These are phyloP conservation scores for Corythoichthys haematopterus DNA, from an alignment of 2,113 vertebrate genomes.

Conservation along the genomic window DNA sequence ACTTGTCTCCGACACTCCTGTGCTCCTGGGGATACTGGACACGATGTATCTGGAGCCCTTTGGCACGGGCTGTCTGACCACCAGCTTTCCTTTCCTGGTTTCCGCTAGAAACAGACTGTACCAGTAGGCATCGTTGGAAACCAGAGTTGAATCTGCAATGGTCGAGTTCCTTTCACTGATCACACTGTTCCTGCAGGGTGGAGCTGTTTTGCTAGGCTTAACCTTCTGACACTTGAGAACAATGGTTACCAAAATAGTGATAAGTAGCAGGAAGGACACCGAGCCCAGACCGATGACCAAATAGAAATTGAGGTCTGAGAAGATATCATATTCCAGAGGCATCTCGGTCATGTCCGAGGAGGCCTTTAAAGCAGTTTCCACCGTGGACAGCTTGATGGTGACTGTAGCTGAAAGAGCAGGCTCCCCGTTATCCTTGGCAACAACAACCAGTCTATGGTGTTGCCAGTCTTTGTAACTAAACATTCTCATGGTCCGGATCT, in stretches of 20 bases:
- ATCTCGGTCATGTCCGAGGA: slow-evolving; percentile 68
- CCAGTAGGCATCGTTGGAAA: slow-evolving; percentile 60
- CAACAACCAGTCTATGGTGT: slow-evolving; percentile 67
- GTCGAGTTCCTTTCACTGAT: slow-evolving; percentile 59
- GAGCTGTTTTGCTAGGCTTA: slow-evolving; percentile 35
- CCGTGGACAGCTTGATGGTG: slow-evolving; percentile 63
- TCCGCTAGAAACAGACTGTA: slow-evolving; percentile 58
- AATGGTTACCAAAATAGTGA: slow-evolving; percentile 67
- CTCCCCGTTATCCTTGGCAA: slow-evolving; percentile 71
- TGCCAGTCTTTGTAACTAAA: slow-evolving; percentile 69
- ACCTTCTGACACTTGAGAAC: slow-evolving; percentile 59
- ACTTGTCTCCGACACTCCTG: slow-evolving; percentile 43
- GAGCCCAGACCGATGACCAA: slow-evolving; percentile 70
- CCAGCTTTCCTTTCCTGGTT: slow-evolving; percentile 58
- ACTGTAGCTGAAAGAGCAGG: slow-evolving; percentile 74
- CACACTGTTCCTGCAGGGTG: slow-evolving; percentile 53
- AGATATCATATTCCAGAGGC: slow-evolving; percentile 57
- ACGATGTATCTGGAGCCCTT: slow-evolving; percentile 53
- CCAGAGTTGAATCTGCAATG: slow-evolving; percentile 56
- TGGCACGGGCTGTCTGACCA: slow-evolving; percentile 55
- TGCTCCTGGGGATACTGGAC: slow-evolving; percentile 53
- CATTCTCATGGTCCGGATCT: slow-evolving; percentile 72
- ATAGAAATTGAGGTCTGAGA: slow-evolving; percentile 54
- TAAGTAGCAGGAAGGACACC: slow-evolving; percentile 70
- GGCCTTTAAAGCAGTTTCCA: slow-evolving; percentile 45